phyloP scores from a whole-genome alignment of 37 sponge, comb jelly and placozoan species.

The Agelas oroides region DNA sequence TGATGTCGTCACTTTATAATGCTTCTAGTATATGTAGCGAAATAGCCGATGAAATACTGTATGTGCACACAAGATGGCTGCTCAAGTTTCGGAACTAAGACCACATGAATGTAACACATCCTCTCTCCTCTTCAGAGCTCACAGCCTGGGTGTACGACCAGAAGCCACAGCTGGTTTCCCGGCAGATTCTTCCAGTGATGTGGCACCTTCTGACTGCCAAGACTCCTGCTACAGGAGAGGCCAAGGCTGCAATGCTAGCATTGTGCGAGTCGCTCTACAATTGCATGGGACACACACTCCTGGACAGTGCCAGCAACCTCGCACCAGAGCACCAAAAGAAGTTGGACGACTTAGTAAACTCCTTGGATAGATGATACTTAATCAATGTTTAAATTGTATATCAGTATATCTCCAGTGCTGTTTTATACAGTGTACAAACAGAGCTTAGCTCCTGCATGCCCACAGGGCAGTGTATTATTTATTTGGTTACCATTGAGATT shows the following conservation, averaged over 20 bases:
- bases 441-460: no score
- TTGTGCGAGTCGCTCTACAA: constrained; percentile 54
- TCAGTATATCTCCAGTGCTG: no score
- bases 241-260: constrained; percentile 33
- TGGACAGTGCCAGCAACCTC: constrained; percentile 65
- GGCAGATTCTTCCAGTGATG: constrained; percentile 77
- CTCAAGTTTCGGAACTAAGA: background rate
- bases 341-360: constrained; percentile 32
- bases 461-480: background rate
- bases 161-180: constrained; percentile 74
- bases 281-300: constrained; percentile 60
- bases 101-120: background rate
- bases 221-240: constrained; percentile 48
- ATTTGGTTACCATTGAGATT: background rate
- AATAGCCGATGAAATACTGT: no score
- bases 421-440: no score
- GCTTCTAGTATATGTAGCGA: no score
- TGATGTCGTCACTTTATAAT: no score
- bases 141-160: constrained; percentile 27
- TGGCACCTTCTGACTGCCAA: constrained; percentile 69
- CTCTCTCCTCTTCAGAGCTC: constrained; percentile 48
- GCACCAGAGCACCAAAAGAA: constrained; percentile 44
- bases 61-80: no score
- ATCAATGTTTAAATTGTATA: no score
- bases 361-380: background rate